phyloP scores from a whole-genome alignment of 1,140 invertebrate genomes.

The Pinna nobilis region DNA sequence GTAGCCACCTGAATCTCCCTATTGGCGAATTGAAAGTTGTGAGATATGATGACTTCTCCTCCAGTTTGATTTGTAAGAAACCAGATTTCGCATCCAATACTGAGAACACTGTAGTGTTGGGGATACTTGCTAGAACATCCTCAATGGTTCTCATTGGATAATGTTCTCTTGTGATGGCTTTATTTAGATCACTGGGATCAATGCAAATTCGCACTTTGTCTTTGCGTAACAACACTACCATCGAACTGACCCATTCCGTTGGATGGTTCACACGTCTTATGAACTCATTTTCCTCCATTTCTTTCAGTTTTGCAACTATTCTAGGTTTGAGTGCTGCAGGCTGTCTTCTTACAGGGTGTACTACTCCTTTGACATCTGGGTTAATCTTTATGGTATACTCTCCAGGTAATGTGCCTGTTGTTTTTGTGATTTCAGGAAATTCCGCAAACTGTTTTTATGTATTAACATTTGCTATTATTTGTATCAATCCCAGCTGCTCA shows the following conservation, averaged over 20 bases:
- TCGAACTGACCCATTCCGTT: constrained; percentile 45
- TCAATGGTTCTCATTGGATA: constrained; percentile 36
- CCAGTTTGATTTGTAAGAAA: constrained; percentile 39
- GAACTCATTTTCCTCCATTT: constrained; percentile 38
- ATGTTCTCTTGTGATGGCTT: constrained; percentile 35
- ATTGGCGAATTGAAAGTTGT: constrained; percentile 39
- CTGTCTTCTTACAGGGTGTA: constrained; percentile 30
- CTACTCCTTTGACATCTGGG: constrained; percentile 14
- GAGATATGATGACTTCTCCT: constrained; percentile 22
- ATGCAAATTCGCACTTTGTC: constrained; percentile 30
- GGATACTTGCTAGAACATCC: constrained; percentile 29
- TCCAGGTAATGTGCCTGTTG: constrained; percentile 47
- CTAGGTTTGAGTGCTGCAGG: constrained; percentile 32
- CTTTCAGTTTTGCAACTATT: constrained; percentile 37
- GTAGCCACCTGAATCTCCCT: constrained; percentile 41
- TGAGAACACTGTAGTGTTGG: constrained; percentile 43
- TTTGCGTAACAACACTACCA: constrained; percentile 15
- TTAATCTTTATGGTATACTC: constrained; percentile 33
- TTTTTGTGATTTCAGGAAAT: constrained; percentile 44
- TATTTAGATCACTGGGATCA: constrained; percentile 32
- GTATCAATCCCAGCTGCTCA: background rate
- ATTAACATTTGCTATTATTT: background rate
- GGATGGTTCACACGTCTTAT: constrained; percentile 37
- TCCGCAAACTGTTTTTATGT: constrained; percentile 8
- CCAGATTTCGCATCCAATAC: constrained; percentile 57